phyloP scores from a whole-genome alignment of 2,888 invertebrate genomes.

The Heteromurus nitidus region DNA sequence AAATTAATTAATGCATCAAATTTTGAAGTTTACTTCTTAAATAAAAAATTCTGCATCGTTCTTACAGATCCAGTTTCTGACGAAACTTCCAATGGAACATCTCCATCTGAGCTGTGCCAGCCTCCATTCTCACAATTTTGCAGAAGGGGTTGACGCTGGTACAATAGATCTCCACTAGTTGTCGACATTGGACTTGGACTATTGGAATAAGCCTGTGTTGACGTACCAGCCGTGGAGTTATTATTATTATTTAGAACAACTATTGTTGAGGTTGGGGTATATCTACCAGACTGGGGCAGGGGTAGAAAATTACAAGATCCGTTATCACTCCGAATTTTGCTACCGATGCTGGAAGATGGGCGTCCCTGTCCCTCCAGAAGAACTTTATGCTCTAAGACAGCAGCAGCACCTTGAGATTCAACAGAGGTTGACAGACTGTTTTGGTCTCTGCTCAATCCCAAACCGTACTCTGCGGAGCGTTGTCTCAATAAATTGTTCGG shows the following conservation, averaged over 20 bases:
- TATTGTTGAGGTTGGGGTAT: conserved; percentile 39
- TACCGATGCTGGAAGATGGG: conserved; percentile 40
- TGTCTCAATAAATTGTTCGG: conserved; percentile 42
- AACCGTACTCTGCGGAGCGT: conserved; percentile 43
- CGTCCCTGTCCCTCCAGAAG: conserved; percentile 39
- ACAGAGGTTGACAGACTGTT: conserved; percentile 27
- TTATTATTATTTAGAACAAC: conserved; percentile 65
- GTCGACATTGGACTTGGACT: conserved; percentile 73
- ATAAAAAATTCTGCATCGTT: neutral
- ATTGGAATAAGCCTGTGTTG: conserved; percentile 65
- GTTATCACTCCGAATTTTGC: conserved; percentile 27
- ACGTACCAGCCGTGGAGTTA: conserved; percentile 55
- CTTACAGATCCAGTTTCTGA: conserved; percentile 57
- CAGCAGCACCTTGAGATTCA: conserved; percentile 51
- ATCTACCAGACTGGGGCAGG: conserved; percentile 43
- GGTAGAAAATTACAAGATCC: conserved; percentile 33
- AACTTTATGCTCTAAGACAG: neutral
- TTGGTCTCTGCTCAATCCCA: conserved; percentile 36
- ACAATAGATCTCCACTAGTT: conserved; percentile 71
- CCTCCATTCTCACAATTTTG: conserved; percentile 72
- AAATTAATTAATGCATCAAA: neutral
- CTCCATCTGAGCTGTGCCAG: conserved; percentile 67
- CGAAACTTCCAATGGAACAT: conserved; percentile 49
- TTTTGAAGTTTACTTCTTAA: too few species aligned
- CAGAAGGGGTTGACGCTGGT: conserved; percentile 72